phyloP scores from a whole-genome alignment of 92 coral and sea anemone species.

The Umimayanthus kanabou region DNA sequence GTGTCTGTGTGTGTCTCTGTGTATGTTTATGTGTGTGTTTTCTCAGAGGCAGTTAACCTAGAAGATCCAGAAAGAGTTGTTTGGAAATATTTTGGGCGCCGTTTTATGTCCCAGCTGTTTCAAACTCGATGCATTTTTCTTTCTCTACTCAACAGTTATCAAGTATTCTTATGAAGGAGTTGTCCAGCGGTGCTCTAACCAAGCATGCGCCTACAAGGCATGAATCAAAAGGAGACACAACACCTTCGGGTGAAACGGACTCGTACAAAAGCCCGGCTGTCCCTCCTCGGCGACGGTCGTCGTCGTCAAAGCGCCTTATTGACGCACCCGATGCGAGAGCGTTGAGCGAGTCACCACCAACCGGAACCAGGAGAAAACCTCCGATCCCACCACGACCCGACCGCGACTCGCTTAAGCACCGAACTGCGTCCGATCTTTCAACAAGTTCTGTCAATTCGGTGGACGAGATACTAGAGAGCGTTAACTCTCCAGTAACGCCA shows the following conservation, averaged over 20 bases:
- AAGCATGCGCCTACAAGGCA: constrained; percentile 29
- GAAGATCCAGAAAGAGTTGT: too few relatives aligned
- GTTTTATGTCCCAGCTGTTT: too few relatives aligned
- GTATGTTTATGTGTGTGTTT: too few relatives aligned
- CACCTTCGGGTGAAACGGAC: constrained; percentile 25
- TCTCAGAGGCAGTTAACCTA: too few relatives aligned
- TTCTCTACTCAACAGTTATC: constrained; percentile 10
- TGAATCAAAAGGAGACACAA: constrained; percentile 21
- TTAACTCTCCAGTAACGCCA: constrained; percentile 17
- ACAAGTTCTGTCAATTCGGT: constrained; percentile 35
- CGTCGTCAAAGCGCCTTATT: constrained; percentile 34
- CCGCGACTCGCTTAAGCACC: background rate
- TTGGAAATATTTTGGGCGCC: too few relatives aligned
- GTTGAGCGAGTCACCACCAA: constrained; percentile 28
- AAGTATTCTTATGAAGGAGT: background rate
- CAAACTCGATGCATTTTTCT: background rate
- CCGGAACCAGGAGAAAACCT: constrained; percentile 2
- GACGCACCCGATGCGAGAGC: background rate
- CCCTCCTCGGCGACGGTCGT: constrained; percentile 36
- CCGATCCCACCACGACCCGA: constrained; percentile 43
- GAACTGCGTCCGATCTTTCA: constrained; percentile 35
- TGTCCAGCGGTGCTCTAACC: constrained; percentile 1
- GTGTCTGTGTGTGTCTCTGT: too few relatives aligned
- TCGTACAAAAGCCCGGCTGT: constrained; percentile 5
- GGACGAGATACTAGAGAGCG: constrained; percentile 39